Conservation (phyloP, 2,888 invertebrate species). For the Pyralis farinalis region DNA sequence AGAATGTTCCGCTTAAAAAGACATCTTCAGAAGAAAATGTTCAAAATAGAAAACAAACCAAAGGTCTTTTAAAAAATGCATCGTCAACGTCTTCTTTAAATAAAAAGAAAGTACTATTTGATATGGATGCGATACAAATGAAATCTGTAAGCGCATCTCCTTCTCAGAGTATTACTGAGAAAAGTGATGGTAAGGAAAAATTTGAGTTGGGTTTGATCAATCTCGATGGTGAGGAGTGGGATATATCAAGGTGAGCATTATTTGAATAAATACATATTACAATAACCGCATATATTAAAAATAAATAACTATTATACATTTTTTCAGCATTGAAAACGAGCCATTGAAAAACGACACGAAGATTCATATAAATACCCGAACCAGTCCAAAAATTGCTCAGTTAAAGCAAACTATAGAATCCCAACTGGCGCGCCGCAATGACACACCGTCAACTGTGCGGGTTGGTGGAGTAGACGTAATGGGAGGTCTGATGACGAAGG, state of each 20-base stretch:
- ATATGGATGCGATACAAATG: constrained; percentile 80
- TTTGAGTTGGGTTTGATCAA: constrained; percentile 60
- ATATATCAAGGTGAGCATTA: constrained; percentile 67
- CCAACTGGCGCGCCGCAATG: constrained; percentile 67
- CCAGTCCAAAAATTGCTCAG: constrained; percentile 78
- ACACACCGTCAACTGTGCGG: constrained; percentile 46
- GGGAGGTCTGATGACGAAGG: constrained; percentile 37
- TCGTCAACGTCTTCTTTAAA: constrained; percentile 76
- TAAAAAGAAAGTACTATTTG: constrained; percentile 84
- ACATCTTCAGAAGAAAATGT: constrained; percentile 43
- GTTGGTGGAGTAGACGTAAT: constrained; percentile 62
- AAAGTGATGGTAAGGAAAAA: constrained; percentile 56
- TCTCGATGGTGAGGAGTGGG: constrained; percentile 75
- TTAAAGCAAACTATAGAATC: constrained; percentile 78
- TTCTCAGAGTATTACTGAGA: constrained; percentile 70
- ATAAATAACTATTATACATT: constrained; percentile 8
- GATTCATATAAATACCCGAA: constrained; percentile 65
- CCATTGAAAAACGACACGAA: constrained; percentile 49
- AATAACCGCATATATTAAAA: constrained; percentile 4
- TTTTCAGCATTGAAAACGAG: constrained; percentile 70
- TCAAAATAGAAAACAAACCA: constrained; percentile 52
- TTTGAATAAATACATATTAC: not conserved
- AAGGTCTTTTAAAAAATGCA: constrained; percentile 81
- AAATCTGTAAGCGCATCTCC: constrained; percentile 76
- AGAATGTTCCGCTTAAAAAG: constrained; percentile 37